Conservation (phyloP, 2,113 vertebrate species). For the Cyanoramphus novaezelandiae region DNA sequence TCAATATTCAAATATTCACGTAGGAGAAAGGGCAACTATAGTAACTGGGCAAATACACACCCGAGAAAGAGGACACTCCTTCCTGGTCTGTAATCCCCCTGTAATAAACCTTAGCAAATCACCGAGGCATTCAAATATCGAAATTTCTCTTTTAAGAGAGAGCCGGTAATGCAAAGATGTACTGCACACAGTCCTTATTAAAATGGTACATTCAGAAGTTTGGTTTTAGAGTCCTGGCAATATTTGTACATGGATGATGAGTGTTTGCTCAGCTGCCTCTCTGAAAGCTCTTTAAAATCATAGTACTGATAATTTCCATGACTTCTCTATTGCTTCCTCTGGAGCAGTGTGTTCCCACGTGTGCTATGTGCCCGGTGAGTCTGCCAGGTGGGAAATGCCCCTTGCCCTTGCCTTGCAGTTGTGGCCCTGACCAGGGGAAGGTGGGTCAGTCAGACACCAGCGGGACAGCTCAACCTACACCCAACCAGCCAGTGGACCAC, state of each 20-base stretch:
- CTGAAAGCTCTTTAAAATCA: neutral
- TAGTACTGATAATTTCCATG: neutral
- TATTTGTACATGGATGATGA: neutral
- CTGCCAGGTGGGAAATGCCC: neutral
- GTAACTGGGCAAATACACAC: neutral
- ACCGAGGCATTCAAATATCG: neutral
- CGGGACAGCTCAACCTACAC: neutral
- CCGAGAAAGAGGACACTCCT: neutral
- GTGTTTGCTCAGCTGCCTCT: constrained; percentile 11
- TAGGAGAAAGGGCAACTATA: constrained; percentile 2
- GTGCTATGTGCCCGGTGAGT: accelerated
- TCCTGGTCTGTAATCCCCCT: constrained; percentile 2
- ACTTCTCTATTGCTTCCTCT: neutral
- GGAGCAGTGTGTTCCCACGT: neutral
- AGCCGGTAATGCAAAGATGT: neutral
- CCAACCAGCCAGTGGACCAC: neutral
- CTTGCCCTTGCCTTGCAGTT: neutral
- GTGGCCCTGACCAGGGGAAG: neutral
- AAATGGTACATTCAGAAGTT: neutral
- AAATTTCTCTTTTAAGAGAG: neutral
- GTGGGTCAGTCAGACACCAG: neutral
- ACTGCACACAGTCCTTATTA: neutral
- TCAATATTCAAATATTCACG: constrained; percentile 13
- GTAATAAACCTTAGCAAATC: neutral
- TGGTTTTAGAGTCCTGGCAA: neutral